phyloP scores from a whole-genome alignment of 2,113 vertebrate genomes.

The Mustela nigripes region DNA sequence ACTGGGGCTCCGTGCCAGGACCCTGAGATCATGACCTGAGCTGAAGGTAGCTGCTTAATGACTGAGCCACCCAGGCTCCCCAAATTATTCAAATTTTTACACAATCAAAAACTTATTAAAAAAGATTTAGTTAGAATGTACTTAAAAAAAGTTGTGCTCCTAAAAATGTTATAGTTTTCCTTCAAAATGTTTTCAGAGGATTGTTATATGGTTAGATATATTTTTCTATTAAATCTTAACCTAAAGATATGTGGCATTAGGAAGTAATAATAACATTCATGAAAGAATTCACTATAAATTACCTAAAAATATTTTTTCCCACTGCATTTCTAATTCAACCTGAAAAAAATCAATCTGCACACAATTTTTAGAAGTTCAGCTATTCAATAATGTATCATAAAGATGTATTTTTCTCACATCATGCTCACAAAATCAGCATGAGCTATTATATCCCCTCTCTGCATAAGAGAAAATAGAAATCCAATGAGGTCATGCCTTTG shows the following conservation, averaged over 20 bases:
- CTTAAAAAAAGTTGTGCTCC: not conserved
- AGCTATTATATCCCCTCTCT: slow-evolving; percentile 44
- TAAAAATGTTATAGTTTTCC: slow-evolving; percentile 11
- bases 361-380: slow-evolving; percentile 64
- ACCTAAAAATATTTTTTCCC: not conserved
- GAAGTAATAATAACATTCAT: not conserved
- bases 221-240: slow-evolving; percentile 10
- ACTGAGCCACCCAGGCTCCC: too few species aligned
- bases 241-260: not conserved
- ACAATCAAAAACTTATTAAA: not conserved
- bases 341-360: slow-evolving; percentile 40
- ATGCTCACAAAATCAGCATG: slow-evolving; percentile 46
- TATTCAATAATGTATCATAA: slow-evolving; percentile 56
- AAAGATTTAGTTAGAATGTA: not conserved
- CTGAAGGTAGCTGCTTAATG: too few species aligned
- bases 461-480: slow-evolving; percentile 71
- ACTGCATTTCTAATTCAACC: slow-evolving; percentile 50
- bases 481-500: slow-evolving; percentile 54
- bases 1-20: too few species aligned
- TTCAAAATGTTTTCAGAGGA: not conserved
- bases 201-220: not conserved
- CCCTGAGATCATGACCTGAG: too few species aligned
- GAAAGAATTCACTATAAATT: slow-evolving; percentile 31
- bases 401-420: slow-evolving; percentile 53
- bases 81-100: not conserved